Conservation (phyloP, 2,797 vertebrate species). For the Diglossa cyanea region DNA sequence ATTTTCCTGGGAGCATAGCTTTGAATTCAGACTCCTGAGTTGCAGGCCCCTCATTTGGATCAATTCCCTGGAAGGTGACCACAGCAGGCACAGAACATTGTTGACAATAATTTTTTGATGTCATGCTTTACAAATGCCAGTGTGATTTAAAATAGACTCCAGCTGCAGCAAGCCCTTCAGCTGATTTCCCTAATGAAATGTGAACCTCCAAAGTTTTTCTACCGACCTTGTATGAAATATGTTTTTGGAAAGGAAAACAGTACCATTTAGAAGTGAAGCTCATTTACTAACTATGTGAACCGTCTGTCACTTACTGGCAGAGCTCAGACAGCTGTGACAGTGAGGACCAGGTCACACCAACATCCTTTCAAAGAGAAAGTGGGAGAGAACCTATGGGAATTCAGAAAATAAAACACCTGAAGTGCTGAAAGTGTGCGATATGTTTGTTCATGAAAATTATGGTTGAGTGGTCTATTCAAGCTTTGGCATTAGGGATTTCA, state of each 20-base stretch:
- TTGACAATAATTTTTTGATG: conserved; percentile 51
- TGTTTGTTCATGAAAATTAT: neutral
- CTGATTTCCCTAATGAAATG: conserved; percentile 75
- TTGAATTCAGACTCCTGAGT: neutral
- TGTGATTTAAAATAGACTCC: conserved; percentile 66
- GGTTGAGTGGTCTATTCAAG: neutral
- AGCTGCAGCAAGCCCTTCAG: conserved; percentile 56
- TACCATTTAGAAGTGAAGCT: conserved; percentile 34
- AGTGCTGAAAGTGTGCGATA: neutral
- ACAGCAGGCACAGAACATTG: conserved; percentile 17
- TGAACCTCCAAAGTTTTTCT: conserved; percentile 66
- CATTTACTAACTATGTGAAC: conserved; percentile 42
- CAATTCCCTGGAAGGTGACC: conserved; percentile 50
- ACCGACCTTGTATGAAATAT: conserved; percentile 61
- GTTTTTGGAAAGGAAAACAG: conserved; percentile 45
- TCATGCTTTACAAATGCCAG: conserved; percentile 47
- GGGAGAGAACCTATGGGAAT: neutral
- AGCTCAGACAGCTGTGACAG: conserved; percentile 32
- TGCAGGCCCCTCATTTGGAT: neutral
- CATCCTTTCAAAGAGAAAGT: neutral
- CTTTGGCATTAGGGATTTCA: neutral
- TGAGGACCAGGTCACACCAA: neutral
- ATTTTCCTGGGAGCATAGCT: neutral
- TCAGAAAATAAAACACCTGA: conserved; percentile 25
- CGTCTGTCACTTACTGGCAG: conserved; percentile 41